Evolutionary conservation across 2,888 invertebrate species (phyloP).

Genomic region (Lasioglossum leucozonium): DNA sequence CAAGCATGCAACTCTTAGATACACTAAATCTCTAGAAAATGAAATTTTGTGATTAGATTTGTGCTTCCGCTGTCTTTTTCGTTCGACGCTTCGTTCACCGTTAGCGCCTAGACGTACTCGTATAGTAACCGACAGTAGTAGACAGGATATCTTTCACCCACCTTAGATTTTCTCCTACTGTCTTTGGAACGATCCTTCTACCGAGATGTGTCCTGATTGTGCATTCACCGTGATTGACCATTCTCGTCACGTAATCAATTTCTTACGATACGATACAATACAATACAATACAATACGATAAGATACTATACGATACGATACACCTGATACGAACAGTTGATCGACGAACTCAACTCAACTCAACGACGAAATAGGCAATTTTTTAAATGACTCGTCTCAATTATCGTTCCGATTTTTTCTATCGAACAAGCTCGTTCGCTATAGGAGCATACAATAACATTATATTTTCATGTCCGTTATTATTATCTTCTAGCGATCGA

Average conservation of each 20-base stretch:
- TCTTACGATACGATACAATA: conserved; percentile 40
- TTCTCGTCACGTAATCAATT: conserved; percentile 51
- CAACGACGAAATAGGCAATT: conserved; percentile 27
- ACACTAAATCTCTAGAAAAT: conserved; percentile 77
- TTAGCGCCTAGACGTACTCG: conserved; percentile 58
- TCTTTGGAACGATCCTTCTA: conserved; percentile 70
- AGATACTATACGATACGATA: conserved; percentile 31
- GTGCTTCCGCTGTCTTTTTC: conserved; percentile 60
- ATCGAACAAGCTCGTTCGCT: conserved; percentile 16
- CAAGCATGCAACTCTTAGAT: conserved; percentile 81
- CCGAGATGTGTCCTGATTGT: conserved; percentile 66
- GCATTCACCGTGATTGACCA: conserved; percentile 61
- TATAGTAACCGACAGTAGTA: conserved; percentile 70
- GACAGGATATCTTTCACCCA: conserved; percentile 81
- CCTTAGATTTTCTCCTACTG: conserved; percentile 79
- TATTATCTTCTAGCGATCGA: neutral
- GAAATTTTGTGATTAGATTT: conserved; percentile 68
- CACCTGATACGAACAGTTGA: conserved; percentile 48
- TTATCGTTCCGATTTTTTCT: neutral
- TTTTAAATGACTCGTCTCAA: conserved; percentile 12
- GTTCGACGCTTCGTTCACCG: conserved; percentile 50
- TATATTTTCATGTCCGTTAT: conserved; percentile 9
- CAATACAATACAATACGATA: conserved; percentile 11
- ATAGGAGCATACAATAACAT: conserved; percentile 9
- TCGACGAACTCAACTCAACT: conserved; percentile 22